Percentiles rank a stretch among this genome's conserved stretches.
Evolutionary conservation across 2,113 vertebrate species (phyloP).

Genomic region (Camelus dromedarius): DNA sequence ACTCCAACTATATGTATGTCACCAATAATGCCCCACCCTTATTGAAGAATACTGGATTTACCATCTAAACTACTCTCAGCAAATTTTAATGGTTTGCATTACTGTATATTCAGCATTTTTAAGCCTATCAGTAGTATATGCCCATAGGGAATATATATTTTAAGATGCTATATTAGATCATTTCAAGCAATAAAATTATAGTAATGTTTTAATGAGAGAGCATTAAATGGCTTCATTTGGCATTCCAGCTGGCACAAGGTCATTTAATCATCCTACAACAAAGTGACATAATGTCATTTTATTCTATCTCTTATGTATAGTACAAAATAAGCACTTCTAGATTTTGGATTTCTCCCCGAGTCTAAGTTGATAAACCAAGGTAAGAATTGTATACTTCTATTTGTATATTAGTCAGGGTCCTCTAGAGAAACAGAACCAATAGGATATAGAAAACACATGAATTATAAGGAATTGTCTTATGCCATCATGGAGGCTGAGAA

Average conservation of each 20-base stretch:
- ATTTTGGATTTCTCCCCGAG: neutral
- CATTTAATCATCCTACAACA: constrained; percentile 32
- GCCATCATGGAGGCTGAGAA: neutral
- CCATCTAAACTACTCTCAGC: neutral
- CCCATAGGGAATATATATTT: constrained; percentile 3
- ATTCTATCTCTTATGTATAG: neutral
- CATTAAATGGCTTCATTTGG: constrained; percentile 18
- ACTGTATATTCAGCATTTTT: neutral
- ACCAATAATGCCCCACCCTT: neutral
- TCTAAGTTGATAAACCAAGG: neutral
- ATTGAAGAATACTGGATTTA: neutral
- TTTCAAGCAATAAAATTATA: constrained; percentile 46
- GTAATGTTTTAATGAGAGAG: constrained; percentile 58
- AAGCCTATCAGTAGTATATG: neutral
- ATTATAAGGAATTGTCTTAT: neutral
- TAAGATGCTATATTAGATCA: constrained; percentile 28
- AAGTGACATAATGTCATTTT: neutral
- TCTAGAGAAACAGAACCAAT: neutral
- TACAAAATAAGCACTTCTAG: neutral
- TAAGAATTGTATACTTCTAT: neutral
- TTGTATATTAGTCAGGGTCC: neutral
- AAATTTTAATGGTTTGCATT: neutral
- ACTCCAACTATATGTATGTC: neutral
- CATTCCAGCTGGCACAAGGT: neutral
- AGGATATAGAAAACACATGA: neutral